Evolutionary conservation across 1,140 invertebrate species (phyloP), one percentile per base, ranked within the genome.

Genomic region (Galendromus occidentalis): DNA sequence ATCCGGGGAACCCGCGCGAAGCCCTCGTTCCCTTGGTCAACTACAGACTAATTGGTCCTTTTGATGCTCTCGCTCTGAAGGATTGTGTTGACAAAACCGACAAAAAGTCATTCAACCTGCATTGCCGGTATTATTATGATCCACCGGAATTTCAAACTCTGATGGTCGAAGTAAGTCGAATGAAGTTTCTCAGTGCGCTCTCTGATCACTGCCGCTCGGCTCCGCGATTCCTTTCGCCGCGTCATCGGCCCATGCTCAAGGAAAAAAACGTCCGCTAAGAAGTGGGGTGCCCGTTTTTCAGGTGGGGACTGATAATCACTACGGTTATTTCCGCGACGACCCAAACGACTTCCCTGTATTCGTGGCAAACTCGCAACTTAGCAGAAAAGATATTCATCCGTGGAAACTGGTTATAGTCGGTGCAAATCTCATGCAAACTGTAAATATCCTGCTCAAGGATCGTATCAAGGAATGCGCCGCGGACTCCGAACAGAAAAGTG

Each of bases 41-140:
- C 12, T 77, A 92, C 44, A 74, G 81, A 68, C 74, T 93, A 42
- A 87, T 91, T 66, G 91, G 90, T 1, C 87, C 90, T 6, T 94
- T 82, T 78, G 89, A 94, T 78, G 81, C 92, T 30, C 73, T 93
- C 25, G 77, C 80, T 59, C 82, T 82, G 7, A 82, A 82, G 71
- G 79, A 68, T 72, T 75, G 28, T 72, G 77, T 44, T 76, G 81
- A 71, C 72, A 80, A 64, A 74, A 78, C 39, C 72, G 83, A 70
- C 77, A 80, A 64, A 76, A 83, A 66, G 82, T 84, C 74, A 74
- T 75, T 72, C 66, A 91, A 68, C 74, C 82, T 41, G 12, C 88
- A 94, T 73, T 93, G 87, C 85, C 80, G 91, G 71, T 93, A 87
- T 77, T 94, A 83, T 75, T 91, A 87, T 77, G 91, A 96, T 80